phyloP scores from a whole-genome alignment of 2,797 vertebrate species.

The Falco concolor region DNA sequence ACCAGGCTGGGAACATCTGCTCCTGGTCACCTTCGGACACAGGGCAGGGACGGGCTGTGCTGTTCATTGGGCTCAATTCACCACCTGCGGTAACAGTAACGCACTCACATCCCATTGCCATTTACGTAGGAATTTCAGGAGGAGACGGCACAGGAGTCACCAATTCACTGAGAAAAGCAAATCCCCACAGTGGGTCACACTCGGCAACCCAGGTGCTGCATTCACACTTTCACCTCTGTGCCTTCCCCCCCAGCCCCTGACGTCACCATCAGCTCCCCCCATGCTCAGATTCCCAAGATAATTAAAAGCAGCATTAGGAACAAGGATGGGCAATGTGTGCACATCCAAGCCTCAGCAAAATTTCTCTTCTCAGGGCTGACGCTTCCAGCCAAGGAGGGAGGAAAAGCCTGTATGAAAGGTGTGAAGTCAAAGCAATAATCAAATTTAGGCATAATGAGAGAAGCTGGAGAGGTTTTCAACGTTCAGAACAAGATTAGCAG shows the following conservation, averaged over 20 bases:
- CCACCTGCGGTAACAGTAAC: not conserved
- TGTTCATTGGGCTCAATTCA: not conserved
- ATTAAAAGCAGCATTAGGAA: not conserved
- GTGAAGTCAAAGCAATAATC: not conserved
- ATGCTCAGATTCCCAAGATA: not conserved
- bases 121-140: not conserved
- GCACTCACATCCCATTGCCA: not conserved
- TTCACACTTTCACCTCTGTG: not conserved
- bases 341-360: not conserved
- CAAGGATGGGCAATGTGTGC: rapidly evolving
- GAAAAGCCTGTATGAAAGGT: not conserved
- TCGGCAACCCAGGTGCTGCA: not conserved
- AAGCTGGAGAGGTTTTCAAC: not conserved
- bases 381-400: not conserved
- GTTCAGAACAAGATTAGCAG: not conserved
- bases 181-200: rapidly evolving
- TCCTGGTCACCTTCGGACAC: not conserved
- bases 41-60: not conserved
- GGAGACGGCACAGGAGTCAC: not conserved
- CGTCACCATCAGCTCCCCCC: not conserved
- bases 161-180: not conserved
- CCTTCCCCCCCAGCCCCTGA: not conserved
- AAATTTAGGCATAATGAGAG: not conserved
- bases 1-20: not conserved
- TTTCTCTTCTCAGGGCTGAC: not conserved